Evolutionary conservation across 1,140 invertebrate species (phyloP), one percentile per base, ranked within the genome.

Genomic region (Pomacea maculata): DNA sequence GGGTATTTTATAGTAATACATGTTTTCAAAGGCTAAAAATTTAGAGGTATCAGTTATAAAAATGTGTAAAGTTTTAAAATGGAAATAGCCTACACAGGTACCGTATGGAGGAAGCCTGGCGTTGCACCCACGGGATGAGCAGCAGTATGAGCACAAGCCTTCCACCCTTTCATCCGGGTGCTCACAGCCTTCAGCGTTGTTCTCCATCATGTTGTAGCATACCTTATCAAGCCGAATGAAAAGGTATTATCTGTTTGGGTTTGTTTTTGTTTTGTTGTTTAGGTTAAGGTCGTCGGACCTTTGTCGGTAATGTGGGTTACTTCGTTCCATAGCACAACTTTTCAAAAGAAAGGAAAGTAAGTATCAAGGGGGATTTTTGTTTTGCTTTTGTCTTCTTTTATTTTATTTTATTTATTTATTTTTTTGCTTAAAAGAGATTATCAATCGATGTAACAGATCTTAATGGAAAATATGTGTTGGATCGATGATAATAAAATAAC

Each of bases 171-270:
- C 77, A 78, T 78, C 77, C 77, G 68, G 34, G 68, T 70, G 11
- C 34, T 55, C 14, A 29, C 77, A 78, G 11, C 55, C 54, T 8
- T 78, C 5, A 10, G n/a, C 77, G 15, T 78, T 78, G 65, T 78
- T 78, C 55, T 78, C 77, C 25, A 68, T 65, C 77, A 70, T 78
- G 77, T 78, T 78, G 77, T 78, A 78, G n/a, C 77, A 78, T n/a
- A 78, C 68, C 77, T 78, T 15, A 4, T 52, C n/a, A 1, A 52
- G 55, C 71, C 25, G 45, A 8, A 45, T 21, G 55, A 73, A 34
- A 54, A 19, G 4, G 45, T 10, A 71, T 19, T 45, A 45, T 45
- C 34, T 45, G 34, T 45, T 45, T 2, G 34, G 34, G 34, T 45
- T 45, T 2, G 34, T 2, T 45, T 45, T 45, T 2, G 34, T 45